A percentile compares a stretch with the other conserved stretches of the same genome.
These are phyloP conservation scores for Drosophila gunungcola DNA, from an alignment of 1,140 invertebrate species.

Conservation along the genomic window DNA sequence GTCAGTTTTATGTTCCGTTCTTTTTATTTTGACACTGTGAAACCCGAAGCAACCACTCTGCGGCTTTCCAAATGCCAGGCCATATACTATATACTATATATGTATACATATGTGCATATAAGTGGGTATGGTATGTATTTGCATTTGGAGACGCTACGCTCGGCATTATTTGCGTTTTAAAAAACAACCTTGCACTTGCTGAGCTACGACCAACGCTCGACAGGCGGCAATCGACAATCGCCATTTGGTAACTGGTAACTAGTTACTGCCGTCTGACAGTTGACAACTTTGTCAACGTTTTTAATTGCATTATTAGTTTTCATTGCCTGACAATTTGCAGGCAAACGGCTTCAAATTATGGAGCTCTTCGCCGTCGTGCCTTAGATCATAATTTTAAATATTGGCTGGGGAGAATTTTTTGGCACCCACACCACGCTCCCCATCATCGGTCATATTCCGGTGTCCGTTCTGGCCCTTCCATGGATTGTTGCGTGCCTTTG, in stretches of 20 bases:
- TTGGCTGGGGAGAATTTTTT: slow-evolving; percentile 13
- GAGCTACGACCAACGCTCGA: slow-evolving; percentile 37
- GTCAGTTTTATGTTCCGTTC: slow-evolving; percentile 16
- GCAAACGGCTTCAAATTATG: slow-evolving; percentile 43
- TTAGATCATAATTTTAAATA: slow-evolving; percentile 28
- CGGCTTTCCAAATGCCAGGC: slow-evolving; percentile 54
- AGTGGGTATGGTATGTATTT: slow-evolving; percentile 36
- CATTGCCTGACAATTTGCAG: slow-evolving; percentile 56
- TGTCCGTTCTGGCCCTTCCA: slow-evolving; percentile 38
- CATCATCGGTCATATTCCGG: slow-evolving; percentile 34
- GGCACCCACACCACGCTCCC: slow-evolving; percentile 6
- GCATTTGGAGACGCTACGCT: slow-evolving; percentile 44
- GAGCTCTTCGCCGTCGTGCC: neutral
- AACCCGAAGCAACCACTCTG: slow-evolving; percentile 50
- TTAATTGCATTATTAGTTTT: slow-evolving; percentile 81
- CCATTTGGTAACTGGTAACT: slow-evolving; percentile 7
- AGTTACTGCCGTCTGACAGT: slow-evolving; percentile 33
- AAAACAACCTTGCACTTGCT: slow-evolving; percentile 71
- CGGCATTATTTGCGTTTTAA: slow-evolving; percentile 68
- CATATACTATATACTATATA: slow-evolving; percentile 24
- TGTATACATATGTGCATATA: slow-evolving; percentile 19
- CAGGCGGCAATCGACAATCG: slow-evolving; percentile 6
- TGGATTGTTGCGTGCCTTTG: slow-evolving; percentile 76
- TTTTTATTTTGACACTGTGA: slow-evolving; percentile 48
- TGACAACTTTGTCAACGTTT: slow-evolving; percentile 73